Evolutionary conservation across 1,140 invertebrate species (phyloP).

Genomic region (Helicorthomorpha holstii): DNA sequence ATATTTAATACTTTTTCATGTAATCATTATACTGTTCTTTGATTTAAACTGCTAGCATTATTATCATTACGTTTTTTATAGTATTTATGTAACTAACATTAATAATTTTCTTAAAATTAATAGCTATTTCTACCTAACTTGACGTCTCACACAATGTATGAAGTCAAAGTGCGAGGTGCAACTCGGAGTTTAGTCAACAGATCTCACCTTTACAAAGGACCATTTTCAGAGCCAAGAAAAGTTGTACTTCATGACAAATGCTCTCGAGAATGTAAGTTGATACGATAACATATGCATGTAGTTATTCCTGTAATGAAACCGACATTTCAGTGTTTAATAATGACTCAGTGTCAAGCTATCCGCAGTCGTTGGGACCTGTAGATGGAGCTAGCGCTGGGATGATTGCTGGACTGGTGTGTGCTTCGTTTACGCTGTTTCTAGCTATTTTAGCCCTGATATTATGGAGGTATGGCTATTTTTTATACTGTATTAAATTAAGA

Average conservation of each 20-base stretch:
- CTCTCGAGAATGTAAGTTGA: conserved; percentile 10
- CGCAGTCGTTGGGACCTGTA: background rate
- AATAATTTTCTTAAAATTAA: conserved; percentile 16
- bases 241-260: conserved; percentile 48
- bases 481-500: too few species aligned
- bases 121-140: conserved; percentile 54
- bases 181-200: conserved; percentile 45
- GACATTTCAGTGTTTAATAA: background rate
- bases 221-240: conserved; percentile 40
- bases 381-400: conserved; percentile 41
- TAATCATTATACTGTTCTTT: too few species aligned
- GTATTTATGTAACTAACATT: background rate
- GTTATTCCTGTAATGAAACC: background rate
- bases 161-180: conserved; percentile 50
- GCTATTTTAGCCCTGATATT: conserved; percentile 49
- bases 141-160: conserved; percentile 52
- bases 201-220: conserved; percentile 43
- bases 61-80: too few species aligned
- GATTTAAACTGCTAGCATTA: too few species aligned
- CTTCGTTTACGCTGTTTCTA: conserved; percentile 47
- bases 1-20: too few species aligned
- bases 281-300: background rate
- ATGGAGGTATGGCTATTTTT: conserved; percentile 67
- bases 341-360: conserved; percentile 1
- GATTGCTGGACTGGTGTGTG: conserved; percentile 52